These are phyloP conservation scores for Acholoe squamosa DNA, from an alignment of 2,888 invertebrate genomes.

Conservation along the genomic window DNA sequence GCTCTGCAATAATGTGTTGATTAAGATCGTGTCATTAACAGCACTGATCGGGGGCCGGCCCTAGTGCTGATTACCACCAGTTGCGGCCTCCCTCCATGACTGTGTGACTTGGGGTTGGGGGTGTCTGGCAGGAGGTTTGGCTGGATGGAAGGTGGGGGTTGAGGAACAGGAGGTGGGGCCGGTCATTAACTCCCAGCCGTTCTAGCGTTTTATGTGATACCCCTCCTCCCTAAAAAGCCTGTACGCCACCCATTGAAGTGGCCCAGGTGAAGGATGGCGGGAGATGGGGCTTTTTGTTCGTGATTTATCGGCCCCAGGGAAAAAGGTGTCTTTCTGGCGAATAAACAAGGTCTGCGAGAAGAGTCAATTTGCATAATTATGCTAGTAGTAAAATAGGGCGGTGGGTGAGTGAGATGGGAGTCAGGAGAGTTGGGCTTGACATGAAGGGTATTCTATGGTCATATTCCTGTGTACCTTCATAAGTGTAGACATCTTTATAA, in stretches of 20 bases:
- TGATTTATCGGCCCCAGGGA: neutral
- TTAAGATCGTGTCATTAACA: neutral
- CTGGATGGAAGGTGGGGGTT: too few relatives aligned
- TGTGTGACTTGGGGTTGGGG: neutral
- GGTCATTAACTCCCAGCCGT: too few relatives aligned
- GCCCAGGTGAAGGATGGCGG: neutral
- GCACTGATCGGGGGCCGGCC: neutral
- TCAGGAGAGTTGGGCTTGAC: neutral
- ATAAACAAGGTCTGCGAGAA: neutral
- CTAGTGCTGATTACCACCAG: slow-evolving; percentile 17
- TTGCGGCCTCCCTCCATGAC: neutral
- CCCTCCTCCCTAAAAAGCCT: neutral
- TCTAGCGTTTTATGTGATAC: neutral
- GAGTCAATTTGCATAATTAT: slow-evolving; percentile 37
- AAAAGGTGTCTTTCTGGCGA: slow-evolving; percentile 17
- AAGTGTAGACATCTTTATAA: too few relatives aligned
- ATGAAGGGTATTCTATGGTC: neutral
- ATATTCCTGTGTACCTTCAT: too few relatives aligned
- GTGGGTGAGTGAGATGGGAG: neutral
- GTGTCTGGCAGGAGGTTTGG: too few relatives aligned
- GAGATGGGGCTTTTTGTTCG: neutral
- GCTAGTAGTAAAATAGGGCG: neutral
- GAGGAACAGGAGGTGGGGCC: too few relatives aligned
- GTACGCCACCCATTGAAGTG: slow-evolving; percentile 27
- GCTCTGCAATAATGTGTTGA: slow-evolving; percentile 2